phyloP scores from a whole-genome alignment of 2,888 invertebrate species.

The Thymelicus acteon region DNA sequence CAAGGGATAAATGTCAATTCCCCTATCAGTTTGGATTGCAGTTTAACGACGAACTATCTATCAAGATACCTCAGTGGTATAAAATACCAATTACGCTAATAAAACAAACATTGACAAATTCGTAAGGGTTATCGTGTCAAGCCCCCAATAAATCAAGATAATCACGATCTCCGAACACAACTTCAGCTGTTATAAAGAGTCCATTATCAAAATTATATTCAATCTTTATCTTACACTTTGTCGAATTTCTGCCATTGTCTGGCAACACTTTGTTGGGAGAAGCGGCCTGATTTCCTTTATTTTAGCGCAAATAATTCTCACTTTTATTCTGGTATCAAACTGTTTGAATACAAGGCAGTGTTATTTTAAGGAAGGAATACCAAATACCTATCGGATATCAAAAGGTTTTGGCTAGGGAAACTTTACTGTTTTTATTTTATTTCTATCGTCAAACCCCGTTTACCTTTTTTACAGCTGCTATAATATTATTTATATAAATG shows the following conservation, averaged over 20 bases:
- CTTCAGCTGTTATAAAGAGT: conserved; percentile 47
- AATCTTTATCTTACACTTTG: conserved; percentile 63
- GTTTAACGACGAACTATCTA: neutral
- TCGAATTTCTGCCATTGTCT: conserved; percentile 55
- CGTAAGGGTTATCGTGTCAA: conserved; percentile 29
- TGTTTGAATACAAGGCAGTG: conserved; percentile 14
- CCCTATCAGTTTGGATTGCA: neutral
- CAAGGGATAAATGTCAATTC: no score
- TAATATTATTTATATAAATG: no score
- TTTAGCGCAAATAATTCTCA: conserved; percentile 22
- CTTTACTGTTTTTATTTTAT: no score
- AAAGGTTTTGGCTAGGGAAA: neutral
- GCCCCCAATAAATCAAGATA: conserved; percentile 40
- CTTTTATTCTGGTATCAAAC: conserved; percentile 20
- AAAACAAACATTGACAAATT: conserved; percentile 23
- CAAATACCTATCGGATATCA: neutral
- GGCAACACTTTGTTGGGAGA: conserved; percentile 44
- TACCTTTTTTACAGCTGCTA: no score
- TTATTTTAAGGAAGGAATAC: neutral
- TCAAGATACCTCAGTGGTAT: neutral
- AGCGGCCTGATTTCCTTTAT: conserved; percentile 39
- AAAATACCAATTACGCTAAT: neutral
- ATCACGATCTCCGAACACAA: conserved; percentile 39
- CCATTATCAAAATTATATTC: conserved; percentile 57
- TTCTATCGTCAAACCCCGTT: no score